Base-by-base conservation (phyloP, 2,888 invertebrate species). In the Alitta virens region DNA sequence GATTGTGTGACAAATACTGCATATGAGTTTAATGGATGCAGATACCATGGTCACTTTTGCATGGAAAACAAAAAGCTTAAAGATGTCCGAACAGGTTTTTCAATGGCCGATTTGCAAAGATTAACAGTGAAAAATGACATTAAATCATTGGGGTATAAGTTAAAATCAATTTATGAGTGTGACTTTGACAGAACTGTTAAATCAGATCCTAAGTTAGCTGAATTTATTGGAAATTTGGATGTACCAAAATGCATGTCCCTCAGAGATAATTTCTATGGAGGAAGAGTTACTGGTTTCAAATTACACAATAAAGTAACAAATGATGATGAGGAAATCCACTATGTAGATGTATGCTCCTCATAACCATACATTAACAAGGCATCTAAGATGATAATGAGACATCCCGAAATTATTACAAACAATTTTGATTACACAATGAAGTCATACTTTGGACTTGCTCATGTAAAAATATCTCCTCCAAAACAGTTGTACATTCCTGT, bases 401-500 rank as follows among this genome's bases (percentile, higher is more conserved):
- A 75, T 50, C 70, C 69, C 0, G 18, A 3, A 9, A 46, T 46
- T 9, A 46, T 46, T 18, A 46, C 46, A n/a, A n/a, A n/a, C 3
- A n/a, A 46, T 16, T 46, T 46, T 16, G 33, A 68, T 65, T 7
- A 62, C 71, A 60, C 60, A 73, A 38, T 75, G 72, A 51, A 18
- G 50, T 16, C 65, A 16, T 75, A 74, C 53, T 67, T 70, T 53
- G 77, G 75, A 1, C 14, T 75, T 0, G 60, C 73, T 2, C 68
- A 75, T 46, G 73, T 72, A 54, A 69, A 64, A 56, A 59, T 76
- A 3, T 21, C 74, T n/a, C 73, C 75, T 7, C 75, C 74, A 2
- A 42, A 65, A 42, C 54, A 65, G 1, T 60, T 77, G 7, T 79
- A 70, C 56, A 73, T 74, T 55, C 77, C 75, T 0, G 75, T 79